Evolutionary conservation across 2,888 invertebrate genomes (phyloP), one percentile per base, ranked within the genome.

Genomic region (Orthosia incerta): DNA sequence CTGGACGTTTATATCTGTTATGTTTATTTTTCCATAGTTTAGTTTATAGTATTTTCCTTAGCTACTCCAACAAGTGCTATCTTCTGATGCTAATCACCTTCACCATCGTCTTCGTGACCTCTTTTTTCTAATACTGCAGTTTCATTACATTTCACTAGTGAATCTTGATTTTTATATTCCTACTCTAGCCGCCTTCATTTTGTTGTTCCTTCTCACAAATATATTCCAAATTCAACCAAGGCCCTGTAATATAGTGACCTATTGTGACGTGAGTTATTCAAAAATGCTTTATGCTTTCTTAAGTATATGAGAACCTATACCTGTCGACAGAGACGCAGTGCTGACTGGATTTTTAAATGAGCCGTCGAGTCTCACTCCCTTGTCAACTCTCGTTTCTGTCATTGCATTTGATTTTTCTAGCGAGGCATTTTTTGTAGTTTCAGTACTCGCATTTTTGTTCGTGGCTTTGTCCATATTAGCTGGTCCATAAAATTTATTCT

Each of bases 281-380:
- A 65, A 62, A 71, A 81, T 74, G 56, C 56, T 63, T 85, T 83
- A 86, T 84, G 79, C 68, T 80, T 80, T 74, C 76, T 79, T 77
- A 85, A 65, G 60, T 86, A 79, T 83, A 84, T 85, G 82, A 83
- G 83, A 83, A 79, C 76, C 82, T 84, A 85, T 86, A 87, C 86
- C 81, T 84, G 88, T 85, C 85, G 82, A 77, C 84, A 79, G 82
- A 82, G 79, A 81, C 85, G 80, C 85, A 84, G 80, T 84, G 86
- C 85, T 86, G 89, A 88, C 90, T 88, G 83, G 89, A 86, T 87
- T 89, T 91, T 91, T 88, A 92, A 92, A 91, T 89, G 90, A 91
- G 89, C 85, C 80, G 86, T 86, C 77, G 82, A 61, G 75, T 85
- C 84, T 84, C 84, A 88, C 78, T 86, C 79, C 66, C 48, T 46